These are phyloP conservation scores for Nephila pilipes DNA, from an alignment of 1,140 invertebrate genomes.

Conservation along the genomic window DNA sequence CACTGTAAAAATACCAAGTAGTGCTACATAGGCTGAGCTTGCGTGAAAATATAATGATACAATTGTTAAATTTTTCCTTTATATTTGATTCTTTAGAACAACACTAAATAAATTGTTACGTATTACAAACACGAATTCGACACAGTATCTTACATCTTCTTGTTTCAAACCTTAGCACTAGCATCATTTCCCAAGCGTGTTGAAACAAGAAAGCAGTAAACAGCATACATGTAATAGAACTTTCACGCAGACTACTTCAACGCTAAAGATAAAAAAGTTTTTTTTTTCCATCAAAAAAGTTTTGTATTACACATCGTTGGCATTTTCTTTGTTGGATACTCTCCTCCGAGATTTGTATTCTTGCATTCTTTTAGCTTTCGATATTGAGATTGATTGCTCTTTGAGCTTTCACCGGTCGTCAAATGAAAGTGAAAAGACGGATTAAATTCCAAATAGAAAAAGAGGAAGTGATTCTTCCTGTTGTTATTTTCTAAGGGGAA, in stretches of 20 bases:
- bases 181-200: not conserved
- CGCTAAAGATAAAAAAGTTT: not conserved
- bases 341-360: constrained; percentile 11
- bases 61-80: no score
- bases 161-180: not conserved
- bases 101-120: no score
- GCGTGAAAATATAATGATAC: no score
- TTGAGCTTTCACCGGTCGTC: constrained; percentile 33
- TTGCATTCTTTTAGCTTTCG: not conserved
- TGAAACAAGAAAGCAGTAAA: not conserved
- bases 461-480: constrained; percentile 22
- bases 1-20: no score
- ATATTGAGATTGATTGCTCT: constrained; percentile 49
- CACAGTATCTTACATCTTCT: not conserved
- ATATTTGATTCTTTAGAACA: no score
- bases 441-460: constrained; percentile 49
- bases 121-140: no score
- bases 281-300: not conserved
- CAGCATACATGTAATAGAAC: not conserved
- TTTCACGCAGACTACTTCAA: not conserved
- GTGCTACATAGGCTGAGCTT: no score
- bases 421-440: constrained; percentile 45
- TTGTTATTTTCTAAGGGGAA: not conserved
- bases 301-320: constrained; percentile 12
- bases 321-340: constrained; percentile 11